Percentiles rank a stretch among this genome's conserved stretches.
Evolutionary conservation across 2,797 vertebrate species (phyloP).

Genomic region (Halcyon smyrnensis): DNA sequence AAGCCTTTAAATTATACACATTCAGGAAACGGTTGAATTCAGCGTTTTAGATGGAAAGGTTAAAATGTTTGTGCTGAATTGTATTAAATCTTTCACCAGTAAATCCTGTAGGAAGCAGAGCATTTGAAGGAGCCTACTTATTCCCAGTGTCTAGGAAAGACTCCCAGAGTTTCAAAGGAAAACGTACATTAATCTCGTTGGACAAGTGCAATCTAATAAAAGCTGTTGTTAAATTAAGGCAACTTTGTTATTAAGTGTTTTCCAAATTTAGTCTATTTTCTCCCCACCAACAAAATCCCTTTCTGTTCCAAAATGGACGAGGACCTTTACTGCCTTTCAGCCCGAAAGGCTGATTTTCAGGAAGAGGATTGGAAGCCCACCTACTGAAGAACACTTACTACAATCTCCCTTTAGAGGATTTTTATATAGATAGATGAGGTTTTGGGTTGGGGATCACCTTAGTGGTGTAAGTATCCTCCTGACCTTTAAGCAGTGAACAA

Average conservation of each 20-base stretch:
- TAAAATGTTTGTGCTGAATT: conserved; percentile 68
- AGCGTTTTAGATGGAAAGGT: conserved; percentile 62
- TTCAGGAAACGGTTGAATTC: conserved; percentile 79
- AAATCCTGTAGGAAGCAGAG: conserved; percentile 71
- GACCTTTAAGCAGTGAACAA: rapidly evolving
- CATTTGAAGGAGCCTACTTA: conserved; percentile 59
- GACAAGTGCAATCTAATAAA: conserved; percentile 76
- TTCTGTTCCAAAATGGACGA: background rate
- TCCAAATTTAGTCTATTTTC: conserved; percentile 51
- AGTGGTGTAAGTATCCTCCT: background rate
- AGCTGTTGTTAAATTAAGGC: conserved; percentile 64
- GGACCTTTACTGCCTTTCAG: background rate
- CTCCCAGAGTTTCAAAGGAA: conserved; percentile 73
- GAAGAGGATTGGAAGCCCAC: background rate
- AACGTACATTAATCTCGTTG: conserved; percentile 63
- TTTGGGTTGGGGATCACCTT: background rate
- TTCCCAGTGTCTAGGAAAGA: conserved; percentile 79
- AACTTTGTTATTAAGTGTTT: conserved; percentile 16
- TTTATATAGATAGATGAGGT: background rate
- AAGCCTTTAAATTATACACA: conserved; percentile 71
- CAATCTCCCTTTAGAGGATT: background rate
- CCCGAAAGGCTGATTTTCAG: background rate
- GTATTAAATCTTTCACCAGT: conserved; percentile 73
- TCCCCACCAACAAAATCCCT: background rate
- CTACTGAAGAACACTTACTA: background rate